Conservation (phyloP, 2,797 vertebrate species). For the Lagorchestes hirsutus region DNA sequence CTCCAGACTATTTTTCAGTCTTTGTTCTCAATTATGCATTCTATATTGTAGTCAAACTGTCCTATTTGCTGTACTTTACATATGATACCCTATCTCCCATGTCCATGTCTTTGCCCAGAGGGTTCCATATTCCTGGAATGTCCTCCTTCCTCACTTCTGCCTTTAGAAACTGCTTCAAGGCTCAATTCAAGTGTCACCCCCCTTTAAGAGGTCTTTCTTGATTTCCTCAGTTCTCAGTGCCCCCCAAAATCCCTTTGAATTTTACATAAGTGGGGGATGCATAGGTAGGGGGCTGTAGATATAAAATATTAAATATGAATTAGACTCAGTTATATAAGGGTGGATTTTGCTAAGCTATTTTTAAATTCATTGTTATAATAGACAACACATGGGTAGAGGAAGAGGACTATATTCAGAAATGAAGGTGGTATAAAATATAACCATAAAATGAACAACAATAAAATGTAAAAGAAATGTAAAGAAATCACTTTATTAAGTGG, state of each 20-base stretch:
- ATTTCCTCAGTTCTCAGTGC: neutral
- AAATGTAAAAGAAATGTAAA: neutral
- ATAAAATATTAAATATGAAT: neutral
- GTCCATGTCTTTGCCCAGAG: neutral
- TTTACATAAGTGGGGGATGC: neutral
- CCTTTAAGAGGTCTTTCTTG: neutral
- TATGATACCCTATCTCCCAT: neutral
- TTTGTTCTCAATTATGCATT: neutral
- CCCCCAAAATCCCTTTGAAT: neutral
- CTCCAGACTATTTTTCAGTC: neutral
- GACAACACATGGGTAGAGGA: neutral
- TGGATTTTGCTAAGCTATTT: neutral
- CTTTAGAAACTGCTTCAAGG: neutral
- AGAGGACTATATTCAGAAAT: neutral
- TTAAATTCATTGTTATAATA: neutral
- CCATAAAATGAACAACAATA: neutral
- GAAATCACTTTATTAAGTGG: neutral
- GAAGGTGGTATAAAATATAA: neutral
- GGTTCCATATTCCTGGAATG: neutral
- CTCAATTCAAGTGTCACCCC: neutral
- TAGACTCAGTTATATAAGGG: too few species aligned
- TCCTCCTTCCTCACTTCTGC: neutral
- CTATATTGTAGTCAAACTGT: neutral
- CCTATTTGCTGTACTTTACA: neutral
- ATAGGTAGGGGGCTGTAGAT: neutral